Evolutionary conservation across 2,113 vertebrate species (phyloP), one percentile per base, ranked within the genome.

Genomic region (Pterocles gutturalis): DNA sequence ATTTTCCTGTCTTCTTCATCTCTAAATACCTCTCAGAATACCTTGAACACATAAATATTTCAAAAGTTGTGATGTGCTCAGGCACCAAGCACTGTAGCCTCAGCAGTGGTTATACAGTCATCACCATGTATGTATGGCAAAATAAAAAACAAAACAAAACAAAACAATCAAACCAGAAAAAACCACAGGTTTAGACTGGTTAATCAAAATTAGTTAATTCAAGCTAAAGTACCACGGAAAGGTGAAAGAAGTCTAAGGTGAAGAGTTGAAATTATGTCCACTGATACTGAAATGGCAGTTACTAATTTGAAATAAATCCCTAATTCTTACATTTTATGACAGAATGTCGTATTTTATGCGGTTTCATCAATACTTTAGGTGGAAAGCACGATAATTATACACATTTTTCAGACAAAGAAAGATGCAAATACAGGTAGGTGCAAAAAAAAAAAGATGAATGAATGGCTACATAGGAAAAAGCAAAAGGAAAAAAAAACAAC

Each of bases 101-200:
- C 41, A 54, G 3, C 2, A 51, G 29, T 55, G 5, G 19, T 67
- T 62, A 18, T 51, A 22, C 10, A 75, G 28, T 17, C 28, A 36
- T 61, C 15, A 65, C 9, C 22, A 25, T 31, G 11, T 22, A 19
- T 31, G 20, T 54, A 16, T 31, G 20, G 29, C 14, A 93, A 87
- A 86, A 48, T 11, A 46, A 80, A 80, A 79, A 14, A 1, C 18
- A 51, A 83, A 79, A 3, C 8, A 45, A 41, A 66, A 5, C 1
- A 34, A 64, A 41, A 16, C 31, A 41, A 41, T 2, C 5, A 45
- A 48, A 58, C 3, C 5, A 26, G 9, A n/a, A 58, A 62, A 51
- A 31, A 28, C 0, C 0, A 15, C 5, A 5, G 11, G 34, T 41
- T 84, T 71, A 71, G 22, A 3, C 19, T 41, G 21, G 4, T 3